Evolutionary conservation across 2,888 invertebrate genomes (phyloP).

Genomic region (Sminthurides aquaticus): DNA sequence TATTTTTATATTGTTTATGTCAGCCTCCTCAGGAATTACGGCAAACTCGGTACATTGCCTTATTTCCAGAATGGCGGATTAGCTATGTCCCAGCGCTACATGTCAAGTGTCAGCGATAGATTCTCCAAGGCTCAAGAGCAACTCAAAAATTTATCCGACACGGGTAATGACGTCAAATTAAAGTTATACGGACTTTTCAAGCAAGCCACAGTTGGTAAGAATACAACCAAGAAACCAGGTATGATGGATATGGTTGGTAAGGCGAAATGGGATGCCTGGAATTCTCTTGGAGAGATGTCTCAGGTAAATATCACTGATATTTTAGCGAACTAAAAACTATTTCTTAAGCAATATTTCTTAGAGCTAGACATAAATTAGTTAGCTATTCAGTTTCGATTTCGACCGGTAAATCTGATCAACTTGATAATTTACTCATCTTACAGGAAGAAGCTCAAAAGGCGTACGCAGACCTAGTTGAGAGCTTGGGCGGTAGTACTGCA

Average conservation of each 20-base stretch:
- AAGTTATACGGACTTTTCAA: constrained; percentile 54
- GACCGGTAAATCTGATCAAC: neutral
- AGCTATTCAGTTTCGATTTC: neutral
- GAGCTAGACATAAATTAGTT: neutral
- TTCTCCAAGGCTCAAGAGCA: constrained; percentile 16
- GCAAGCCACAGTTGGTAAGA: constrained; percentile 52
- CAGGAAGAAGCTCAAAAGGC: constrained; percentile 51
- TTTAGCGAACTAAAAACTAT: neutral
- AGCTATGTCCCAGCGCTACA: neutral
- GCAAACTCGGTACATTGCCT: too few species aligned
- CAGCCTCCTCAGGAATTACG: too few species aligned
- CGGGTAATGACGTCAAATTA: constrained; percentile 45
- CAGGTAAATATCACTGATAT: constrained; percentile 45
- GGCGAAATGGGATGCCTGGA: constrained; percentile 56
- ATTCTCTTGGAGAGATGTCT: constrained; percentile 49
- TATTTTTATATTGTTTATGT: too few species aligned
- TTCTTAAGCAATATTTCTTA: neutral
- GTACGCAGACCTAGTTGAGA: constrained; percentile 50
- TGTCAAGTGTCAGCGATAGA: constrained; percentile 12
- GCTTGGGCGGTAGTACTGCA: constrained; percentile 42
- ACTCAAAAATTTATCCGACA: constrained; percentile 19
- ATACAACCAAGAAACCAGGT: constrained; percentile 51
- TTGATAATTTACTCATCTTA: too few species aligned
- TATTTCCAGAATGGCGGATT: too few species aligned
- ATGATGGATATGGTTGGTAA: constrained; percentile 54